Percentiles rank a stretch among this genome's conserved stretches.
Evolutionary conservation across 2,113 vertebrate species (phyloP).

Genomic region (Platanista minor): DNA sequence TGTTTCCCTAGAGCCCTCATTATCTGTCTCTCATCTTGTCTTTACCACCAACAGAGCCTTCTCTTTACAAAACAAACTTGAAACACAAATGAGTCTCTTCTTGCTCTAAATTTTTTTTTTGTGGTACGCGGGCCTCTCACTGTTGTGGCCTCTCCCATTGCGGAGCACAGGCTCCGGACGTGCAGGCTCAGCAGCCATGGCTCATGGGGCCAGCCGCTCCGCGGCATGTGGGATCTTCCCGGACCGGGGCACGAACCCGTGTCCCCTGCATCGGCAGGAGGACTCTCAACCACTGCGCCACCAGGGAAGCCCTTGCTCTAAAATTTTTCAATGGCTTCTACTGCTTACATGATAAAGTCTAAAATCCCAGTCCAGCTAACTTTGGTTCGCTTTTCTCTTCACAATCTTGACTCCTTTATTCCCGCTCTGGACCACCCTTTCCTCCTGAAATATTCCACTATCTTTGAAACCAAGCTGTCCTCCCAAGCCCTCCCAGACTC

Average conservation of each 20-base stretch:
- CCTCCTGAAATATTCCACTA: neutral
- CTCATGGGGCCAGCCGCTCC: no score
- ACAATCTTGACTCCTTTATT: neutral
- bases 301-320: no score
- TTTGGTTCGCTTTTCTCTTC: neutral
- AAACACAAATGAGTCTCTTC: slow-evolving; percentile 20
- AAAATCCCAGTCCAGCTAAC: neutral
- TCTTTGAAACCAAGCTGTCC: neutral
- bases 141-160: no score
- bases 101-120: neutral
- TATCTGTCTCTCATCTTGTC: neutral
- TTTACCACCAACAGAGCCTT: neutral
- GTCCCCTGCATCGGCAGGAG: no score
- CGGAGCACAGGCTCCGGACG: no score
- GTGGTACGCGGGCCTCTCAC: no score
- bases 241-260: no score
- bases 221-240: no score
- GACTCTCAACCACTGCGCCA: no score
- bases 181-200: no score
- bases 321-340: neutral
- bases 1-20: neutral
- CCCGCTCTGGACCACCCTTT: neutral
- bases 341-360: neutral
- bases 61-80: neutral
- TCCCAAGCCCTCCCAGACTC: neutral